Base-by-base conservation (phyloP, 2,888 invertebrate genomes). In the Luffia ferchaultella region DNA sequence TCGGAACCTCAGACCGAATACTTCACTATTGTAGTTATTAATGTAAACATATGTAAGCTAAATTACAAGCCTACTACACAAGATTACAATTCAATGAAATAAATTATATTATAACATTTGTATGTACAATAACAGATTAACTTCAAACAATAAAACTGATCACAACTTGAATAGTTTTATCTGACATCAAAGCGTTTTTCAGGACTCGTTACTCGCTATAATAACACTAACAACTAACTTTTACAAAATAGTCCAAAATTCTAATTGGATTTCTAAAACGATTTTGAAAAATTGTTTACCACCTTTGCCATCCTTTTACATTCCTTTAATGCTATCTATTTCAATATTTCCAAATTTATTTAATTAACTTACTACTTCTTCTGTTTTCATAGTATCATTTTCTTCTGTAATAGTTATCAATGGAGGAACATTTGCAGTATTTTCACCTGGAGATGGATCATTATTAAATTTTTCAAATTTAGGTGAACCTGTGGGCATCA, bases 381-480 rank as follows among this genome's bases (percentile, higher is more conserved):
- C 80, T 53, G 74, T 69, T 61, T 75, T 80, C 46, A 68, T 72
- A 2, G 51, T 20, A 54, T 85, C 84, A 53, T 66, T 70, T 52
- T 84, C 85, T 57, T 84, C 85, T 1, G 84, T 83, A 45, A 84
- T 84, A 0, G 83, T 84, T 50, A 83, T 84, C 76, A 85, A 73
- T 0, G 84, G 83, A 1, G 76, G 75, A 12, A 71, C 64, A 50
- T 73, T 70, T 42, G 69, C 77, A 30, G 60, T 60, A 1, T 51
- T 50, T 18, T 76, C 78, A 46, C 65, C 68, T 7, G 76, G 70
- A 42, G 87, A 86, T 41, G 75, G 72, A 47, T 87, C 87, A 61
- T 87, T 86, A 53, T 72, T 74, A 17, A 88, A 64, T 55, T 85
- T 82, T 62, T 87, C 87, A 61, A 88, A 88, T 59, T 86, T 87